Evolutionary conservation across 2,888 invertebrate species (phyloP).

Genomic region (Seira ritae): DNA sequence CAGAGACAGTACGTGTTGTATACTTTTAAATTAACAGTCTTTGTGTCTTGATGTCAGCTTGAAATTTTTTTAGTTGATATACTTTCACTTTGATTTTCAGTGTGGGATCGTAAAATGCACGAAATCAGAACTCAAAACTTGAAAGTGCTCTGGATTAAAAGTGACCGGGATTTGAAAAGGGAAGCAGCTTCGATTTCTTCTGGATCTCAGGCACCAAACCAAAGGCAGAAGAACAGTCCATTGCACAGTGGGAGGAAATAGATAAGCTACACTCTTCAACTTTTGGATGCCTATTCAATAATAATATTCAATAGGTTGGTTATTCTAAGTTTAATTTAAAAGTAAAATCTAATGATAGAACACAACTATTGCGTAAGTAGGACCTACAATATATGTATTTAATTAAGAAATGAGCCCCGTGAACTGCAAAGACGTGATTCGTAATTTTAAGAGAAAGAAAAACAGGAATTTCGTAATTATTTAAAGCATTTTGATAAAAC

Average conservation of each 20-base stretch:
- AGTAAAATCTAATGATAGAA: no score
- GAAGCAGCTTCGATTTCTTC: conserved; percentile 34
- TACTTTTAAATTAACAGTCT: conserved; percentile 3
- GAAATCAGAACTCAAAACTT: conserved; percentile 64
- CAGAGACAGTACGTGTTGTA: conserved; percentile 52
- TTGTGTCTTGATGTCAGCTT: background rate
- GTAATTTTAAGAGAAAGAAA: no score
- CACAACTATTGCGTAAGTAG: no score
- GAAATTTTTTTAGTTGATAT: background rate
- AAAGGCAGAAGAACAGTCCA: conserved; percentile 59
- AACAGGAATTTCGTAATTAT: no score
- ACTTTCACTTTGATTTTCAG: conserved; percentile 13
- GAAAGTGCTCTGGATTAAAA: conserved; percentile 60
- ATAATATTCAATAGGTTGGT: no score
- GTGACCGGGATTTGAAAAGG: conserved; percentile 41
- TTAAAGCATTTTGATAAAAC: no score
- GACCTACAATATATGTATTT: no score
- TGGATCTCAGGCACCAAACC: conserved; percentile 49
- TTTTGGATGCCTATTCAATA: background rate
- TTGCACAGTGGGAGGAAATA: conserved; percentile 57
- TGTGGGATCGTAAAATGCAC: conserved; percentile 61
- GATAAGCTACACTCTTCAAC: conserved; percentile 6
- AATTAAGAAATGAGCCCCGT: no score
- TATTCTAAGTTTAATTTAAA: no score
- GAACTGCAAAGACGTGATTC: no score